phyloP scores from a whole-genome alignment of 2,113 vertebrate genomes.

The Perca fluviatilis region DNA sequence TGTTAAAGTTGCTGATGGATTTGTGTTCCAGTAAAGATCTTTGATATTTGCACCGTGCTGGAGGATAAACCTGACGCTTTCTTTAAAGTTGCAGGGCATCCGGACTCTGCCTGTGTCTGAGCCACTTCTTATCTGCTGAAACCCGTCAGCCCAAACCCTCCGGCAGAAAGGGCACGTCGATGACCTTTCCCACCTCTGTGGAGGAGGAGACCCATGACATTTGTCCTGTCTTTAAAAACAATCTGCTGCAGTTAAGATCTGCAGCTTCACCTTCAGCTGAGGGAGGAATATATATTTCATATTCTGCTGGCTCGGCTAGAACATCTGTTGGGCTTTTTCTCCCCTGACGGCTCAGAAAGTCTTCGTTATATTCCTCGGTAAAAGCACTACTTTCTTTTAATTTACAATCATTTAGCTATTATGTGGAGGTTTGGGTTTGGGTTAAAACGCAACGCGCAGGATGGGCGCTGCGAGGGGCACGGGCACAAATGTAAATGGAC shows the following conservation, averaged over 20 bases:
- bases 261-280: no score
- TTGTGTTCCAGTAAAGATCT: background rate
- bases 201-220: conserved; percentile 17
- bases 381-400: no score
- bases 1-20: background rate
- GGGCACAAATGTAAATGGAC: no score
- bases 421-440: no score
- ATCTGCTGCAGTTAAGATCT: background rate
- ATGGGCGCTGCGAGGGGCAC: no score
- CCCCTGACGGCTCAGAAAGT: no score
- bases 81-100: background rate
- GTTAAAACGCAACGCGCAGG: no score
- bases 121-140: conserved; percentile 1
- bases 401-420: no score
- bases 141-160: background rate
- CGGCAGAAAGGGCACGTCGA: conserved; percentile 3
- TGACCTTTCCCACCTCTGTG: conserved; percentile 6
- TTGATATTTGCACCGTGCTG: conserved; percentile 15
- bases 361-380: no score
- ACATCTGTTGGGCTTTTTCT: no score
- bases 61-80: background rate
- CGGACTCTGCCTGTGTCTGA: background rate
- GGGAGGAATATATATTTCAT: no score
- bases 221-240: background rate
- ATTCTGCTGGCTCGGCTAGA: no score